phyloP scores from a whole-genome alignment of 2,113 vertebrate species.

The Albula glossodonta region DNA sequence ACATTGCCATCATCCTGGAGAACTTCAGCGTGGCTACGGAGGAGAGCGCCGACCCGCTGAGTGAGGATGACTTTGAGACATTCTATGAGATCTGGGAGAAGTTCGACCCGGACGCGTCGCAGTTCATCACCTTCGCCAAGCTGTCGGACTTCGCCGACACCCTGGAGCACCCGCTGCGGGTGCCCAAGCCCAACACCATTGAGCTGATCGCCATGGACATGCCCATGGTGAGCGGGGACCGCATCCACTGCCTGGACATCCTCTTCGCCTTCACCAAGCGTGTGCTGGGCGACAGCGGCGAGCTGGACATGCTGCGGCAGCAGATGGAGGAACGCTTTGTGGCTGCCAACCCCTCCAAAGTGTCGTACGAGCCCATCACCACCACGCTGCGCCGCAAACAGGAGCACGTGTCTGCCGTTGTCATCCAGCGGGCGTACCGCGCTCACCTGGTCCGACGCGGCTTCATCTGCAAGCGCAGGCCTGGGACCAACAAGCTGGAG shows the following conservation, averaged over 20 bases:
- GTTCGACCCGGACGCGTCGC: constrained; percentile 93
- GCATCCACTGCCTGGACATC: constrained; percentile 98
- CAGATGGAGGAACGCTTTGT: constrained; percentile 99
- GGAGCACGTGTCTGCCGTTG: constrained; percentile 87
- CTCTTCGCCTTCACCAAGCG: constrained; percentile 98
- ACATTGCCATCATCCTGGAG: constrained; percentile 98
- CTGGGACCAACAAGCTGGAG: constrained; percentile 79
- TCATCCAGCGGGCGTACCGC: constrained; percentile 93
- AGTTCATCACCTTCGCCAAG: constrained; percentile 97
- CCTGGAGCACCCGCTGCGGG: constrained; percentile 89
- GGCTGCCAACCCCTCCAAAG: constrained; percentile 98
- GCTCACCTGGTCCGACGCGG: constrained; percentile 78
- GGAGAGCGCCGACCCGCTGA: constrained; percentile 95
- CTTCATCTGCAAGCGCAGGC: constrained; percentile 80
- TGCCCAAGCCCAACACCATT: constrained; percentile 97
- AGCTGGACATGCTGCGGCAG: constrained; percentile 94
- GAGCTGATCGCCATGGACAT: constrained; percentile 99
- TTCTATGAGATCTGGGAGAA: constrained; percentile 99
- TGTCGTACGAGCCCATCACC: constrained; percentile 98
- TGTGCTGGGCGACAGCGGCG: constrained; percentile 94
- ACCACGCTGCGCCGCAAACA: constrained; percentile 95
- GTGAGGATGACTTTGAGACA: constrained; percentile 97
- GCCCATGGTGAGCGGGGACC: constrained; percentile 97
- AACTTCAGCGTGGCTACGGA: constrained; percentile 99
- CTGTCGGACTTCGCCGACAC: constrained; percentile 95